phyloP scores from a whole-genome alignment of 2,113 vertebrate genomes.

The Clupea harengus region DNA sequence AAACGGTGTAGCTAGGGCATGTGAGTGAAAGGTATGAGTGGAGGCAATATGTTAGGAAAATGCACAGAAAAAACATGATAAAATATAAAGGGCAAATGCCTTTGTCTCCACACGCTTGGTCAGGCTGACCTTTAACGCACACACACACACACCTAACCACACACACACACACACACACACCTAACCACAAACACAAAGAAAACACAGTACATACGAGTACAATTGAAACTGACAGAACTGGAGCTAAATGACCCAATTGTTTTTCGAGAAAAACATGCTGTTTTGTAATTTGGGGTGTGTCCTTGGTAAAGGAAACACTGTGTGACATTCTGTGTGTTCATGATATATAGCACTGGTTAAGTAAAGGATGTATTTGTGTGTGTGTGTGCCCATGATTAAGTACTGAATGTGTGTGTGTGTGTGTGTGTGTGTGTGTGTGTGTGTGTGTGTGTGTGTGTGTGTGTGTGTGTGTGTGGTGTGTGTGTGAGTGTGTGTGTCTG shows the following conservation, averaged over 20 bases:
- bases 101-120: conserved; percentile 5
- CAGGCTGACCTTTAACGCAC: background rate
- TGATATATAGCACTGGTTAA: too few relatives aligned
- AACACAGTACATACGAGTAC: background rate
- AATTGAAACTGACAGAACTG: background rate
- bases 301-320: background rate
- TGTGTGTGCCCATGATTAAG: background rate
- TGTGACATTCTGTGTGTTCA: background rate
- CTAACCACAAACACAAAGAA: too few relatives aligned
- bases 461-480: background rate
- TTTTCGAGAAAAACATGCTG: background rate
- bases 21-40: background rate
- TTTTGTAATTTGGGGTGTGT: background rate
- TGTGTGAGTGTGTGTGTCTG: background rate
- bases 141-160: background rate
- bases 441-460: background rate
- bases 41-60: background rate
- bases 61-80: background rate
- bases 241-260: background rate
- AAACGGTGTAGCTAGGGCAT: background rate
- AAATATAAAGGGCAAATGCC: conserved; percentile 11
- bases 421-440: background rate
- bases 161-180: too few relatives aligned
- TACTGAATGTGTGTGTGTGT: background rate
- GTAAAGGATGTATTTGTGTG: background rate